Evolutionary conservation across 1,140 invertebrate species (phyloP).

Genomic region (Heliconius eleuchia): DNA sequence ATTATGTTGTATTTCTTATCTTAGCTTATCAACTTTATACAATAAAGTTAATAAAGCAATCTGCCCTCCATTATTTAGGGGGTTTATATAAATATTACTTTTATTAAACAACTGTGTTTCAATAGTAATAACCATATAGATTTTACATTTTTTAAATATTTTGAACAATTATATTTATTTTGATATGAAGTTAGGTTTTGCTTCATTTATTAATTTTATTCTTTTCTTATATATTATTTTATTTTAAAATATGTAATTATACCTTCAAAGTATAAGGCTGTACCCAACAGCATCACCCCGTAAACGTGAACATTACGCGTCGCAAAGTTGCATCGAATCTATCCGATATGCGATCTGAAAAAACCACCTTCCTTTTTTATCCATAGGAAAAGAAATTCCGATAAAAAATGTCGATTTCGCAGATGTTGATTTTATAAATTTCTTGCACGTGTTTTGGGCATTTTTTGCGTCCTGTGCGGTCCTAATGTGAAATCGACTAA

Average conservation of each 20-base stretch:
- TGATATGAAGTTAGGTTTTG: not conserved
- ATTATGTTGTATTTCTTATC: not conserved
- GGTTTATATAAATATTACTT: not conserved
- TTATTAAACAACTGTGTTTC: not conserved
- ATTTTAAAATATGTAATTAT: too few species aligned
- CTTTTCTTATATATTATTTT: too few species aligned
- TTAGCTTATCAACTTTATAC: not conserved
- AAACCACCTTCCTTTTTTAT: slow-evolving; percentile 53
- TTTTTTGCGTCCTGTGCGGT: slow-evolving; percentile 52
- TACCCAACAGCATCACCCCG: slow-evolving; percentile 10
- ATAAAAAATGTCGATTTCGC: slow-evolving; percentile 66
- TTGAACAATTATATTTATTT: not conserved
- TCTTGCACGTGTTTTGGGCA: slow-evolving; percentile 60
- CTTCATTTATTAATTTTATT: too few species aligned
- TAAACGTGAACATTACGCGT: slow-evolving; percentile 36
- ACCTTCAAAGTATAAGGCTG: not conserved
- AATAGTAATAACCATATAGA: not conserved
- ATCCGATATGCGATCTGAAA: slow-evolving; percentile 67
- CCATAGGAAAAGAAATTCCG: slow-evolving; percentile 53
- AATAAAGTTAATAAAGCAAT: not conserved
- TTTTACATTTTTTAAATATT: not conserved
- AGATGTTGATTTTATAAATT: slow-evolving; percentile 77
- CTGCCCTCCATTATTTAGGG: not conserved
- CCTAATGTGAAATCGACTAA: slow-evolving; percentile 50
- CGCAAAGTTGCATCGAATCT: slow-evolving; percentile 45